These are phyloP conservation scores for Caenorhabditis sinica DNA, from an alignment of 2,888 invertebrate genomes.

Conservation along the genomic window DNA sequence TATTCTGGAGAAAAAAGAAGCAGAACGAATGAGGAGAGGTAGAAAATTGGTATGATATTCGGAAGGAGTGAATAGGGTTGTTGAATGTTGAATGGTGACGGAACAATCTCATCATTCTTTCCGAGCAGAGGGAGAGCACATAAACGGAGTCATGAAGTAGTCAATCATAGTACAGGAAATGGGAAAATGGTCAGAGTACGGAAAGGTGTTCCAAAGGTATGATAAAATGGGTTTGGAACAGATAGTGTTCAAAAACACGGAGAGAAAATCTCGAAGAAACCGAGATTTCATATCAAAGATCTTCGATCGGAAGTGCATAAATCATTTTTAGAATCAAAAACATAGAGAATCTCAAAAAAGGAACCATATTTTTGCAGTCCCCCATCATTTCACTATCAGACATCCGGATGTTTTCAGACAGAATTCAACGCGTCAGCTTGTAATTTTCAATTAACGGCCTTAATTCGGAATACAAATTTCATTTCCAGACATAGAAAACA, in stretches of 20 bases:
- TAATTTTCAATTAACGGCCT: background rate
- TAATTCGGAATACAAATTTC: background rate
- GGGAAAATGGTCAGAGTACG: slow-evolving; percentile 30
- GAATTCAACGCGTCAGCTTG: background rate
- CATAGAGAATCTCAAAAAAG: background rate
- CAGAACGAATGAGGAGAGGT: slow-evolving; percentile 31
- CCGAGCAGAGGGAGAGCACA: slow-evolving; percentile 11
- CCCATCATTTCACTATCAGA: background rate
- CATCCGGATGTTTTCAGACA: slow-evolving; percentile 1
- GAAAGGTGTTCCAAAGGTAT: background rate
- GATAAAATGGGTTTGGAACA: too few species aligned
- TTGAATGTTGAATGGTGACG: slow-evolving; percentile 38
- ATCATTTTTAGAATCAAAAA: too few species aligned
- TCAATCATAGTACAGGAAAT: slow-evolving; percentile 20
- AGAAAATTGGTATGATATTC: slow-evolving; percentile 57
- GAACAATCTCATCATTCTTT: slow-evolving; percentile 48
- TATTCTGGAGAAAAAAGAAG: background rate
- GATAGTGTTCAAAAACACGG: too few species aligned
- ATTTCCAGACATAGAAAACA: background rate
- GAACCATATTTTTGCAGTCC: slow-evolving; percentile 17
- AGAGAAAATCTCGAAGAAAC: too few species aligned
- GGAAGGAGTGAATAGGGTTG: slow-evolving; percentile 38
- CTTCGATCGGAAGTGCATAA: too few species aligned
- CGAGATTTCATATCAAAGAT: too few species aligned
- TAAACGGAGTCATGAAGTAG: slow-evolving; percentile 27